Base-by-base conservation (phyloP, 2,888 invertebrate genomes). In the Tetrapedia diversipes region DNA sequence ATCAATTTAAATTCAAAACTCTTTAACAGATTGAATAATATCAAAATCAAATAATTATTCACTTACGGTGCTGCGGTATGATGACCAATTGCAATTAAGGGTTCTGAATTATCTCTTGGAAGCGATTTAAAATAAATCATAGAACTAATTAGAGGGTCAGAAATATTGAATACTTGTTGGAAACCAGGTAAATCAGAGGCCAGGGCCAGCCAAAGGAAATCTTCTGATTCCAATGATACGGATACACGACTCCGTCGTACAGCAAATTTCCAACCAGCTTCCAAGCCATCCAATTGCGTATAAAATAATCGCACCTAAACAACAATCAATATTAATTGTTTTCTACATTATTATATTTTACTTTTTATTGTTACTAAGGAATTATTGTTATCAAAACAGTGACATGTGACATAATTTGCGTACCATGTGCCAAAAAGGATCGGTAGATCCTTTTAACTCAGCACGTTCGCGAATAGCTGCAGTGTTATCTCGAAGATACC, bases 391-490 rank as follows among this genome's bases (percentile, higher is more conserved):
- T 37, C n/a, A 32, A 16, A 8, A 29, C n/a, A 53, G 29, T 14
- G n/a, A n/a, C n/a, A n/a, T n/a, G n/a, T n/a, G n/a, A 14, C 27
- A 11, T 24, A 49, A 32, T 43, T n/a, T 29, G 0, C 10, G 4
- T 90, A 95, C 94, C 93, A 98, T 97, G 91, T 97, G 96, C 97
- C 97, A 98, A 89, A 96, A 95, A 54, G 96, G 94, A 91, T 95
- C 94, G 7, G 89, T 92, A 82, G 86, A 86, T 83, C 91, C 91
- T 51, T 91, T 83, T 80, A 87, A 90, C 4, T 92, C 90, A 0
- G 95, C 95, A 81, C 94, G 93, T n/a, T 93, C 91, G 73, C 94
- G 93, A 90, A 95, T 94, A 89, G 93, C 94, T 29, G 93, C 93
- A 1, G 94, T 92, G 73, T 97, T 96, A 57, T 94, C 93, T 3